Percentiles rank a stretch among this genome's conserved stretches.
These are phyloP conservation scores for Coelinius sp. DNA, from an alignment of 2,888 invertebrate species.

Conservation along the genomic window DNA sequence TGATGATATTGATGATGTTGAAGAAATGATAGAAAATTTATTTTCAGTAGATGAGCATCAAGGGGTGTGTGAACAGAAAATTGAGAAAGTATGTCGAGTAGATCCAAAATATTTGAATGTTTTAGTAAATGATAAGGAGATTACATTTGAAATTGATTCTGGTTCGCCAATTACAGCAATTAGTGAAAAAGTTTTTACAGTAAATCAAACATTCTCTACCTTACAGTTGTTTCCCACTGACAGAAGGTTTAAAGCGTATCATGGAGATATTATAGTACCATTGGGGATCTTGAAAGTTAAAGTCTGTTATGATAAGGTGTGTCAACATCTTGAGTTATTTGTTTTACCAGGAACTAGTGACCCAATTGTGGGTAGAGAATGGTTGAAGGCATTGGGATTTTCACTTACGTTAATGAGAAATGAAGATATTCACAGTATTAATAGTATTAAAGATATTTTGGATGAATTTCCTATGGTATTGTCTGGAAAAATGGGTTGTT, in stretches of 20 bases:
- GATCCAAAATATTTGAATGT: not conserved
- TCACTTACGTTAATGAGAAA: not conserved
- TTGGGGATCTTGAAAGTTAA: not conserved
- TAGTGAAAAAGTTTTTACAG: not conserved
- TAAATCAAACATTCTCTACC: not conserved
- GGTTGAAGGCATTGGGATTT: not conserved
- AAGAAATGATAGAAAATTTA: slow-evolving; percentile 16
- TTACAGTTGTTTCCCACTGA: not conserved
- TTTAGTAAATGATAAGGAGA: not conserved
- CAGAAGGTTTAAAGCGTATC: not conserved
- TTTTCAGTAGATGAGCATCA: not conserved
- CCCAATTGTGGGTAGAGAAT: slow-evolving; percentile 8
- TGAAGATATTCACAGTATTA: not conserved
- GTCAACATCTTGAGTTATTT: not conserved
- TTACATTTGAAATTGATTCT: not conserved
- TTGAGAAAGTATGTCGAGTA: not conserved
- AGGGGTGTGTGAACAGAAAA: not conserved
- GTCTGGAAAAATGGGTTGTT: slow-evolving; percentile 3
- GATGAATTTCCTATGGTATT: slow-evolving; percentile 35
- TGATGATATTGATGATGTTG: slow-evolving; percentile 11
- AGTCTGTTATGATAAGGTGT: not conserved
- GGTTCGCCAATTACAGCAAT: not conserved
- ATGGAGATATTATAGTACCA: not conserved
- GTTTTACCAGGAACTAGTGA: not conserved
- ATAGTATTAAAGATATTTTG: slow-evolving; percentile 13